These are phyloP conservation scores for Oppia nitens DNA, from an alignment of 1,140 invertebrate species.

Conservation along the genomic window DNA sequence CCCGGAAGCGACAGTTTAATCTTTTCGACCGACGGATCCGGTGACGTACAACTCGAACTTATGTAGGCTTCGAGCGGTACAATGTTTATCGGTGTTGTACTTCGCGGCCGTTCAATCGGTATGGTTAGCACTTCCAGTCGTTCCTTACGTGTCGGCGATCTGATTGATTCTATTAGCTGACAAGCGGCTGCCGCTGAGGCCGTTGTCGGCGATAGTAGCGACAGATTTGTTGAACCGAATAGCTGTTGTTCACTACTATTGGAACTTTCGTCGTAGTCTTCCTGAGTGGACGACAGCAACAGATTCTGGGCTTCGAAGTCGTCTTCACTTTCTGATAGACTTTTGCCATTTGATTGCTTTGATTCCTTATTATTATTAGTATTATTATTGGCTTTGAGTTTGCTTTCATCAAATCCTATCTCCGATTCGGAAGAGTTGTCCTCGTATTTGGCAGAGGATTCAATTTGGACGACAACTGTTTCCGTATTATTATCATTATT, in stretches of 20 bases:
- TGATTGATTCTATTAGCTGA: constrained; percentile 28
- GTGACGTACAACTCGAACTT: constrained; percentile 20
- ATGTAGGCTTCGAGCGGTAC: constrained; percentile 54
- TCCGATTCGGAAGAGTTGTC: constrained; percentile 57
- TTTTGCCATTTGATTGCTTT: not conserved
- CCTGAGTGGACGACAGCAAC: constrained; percentile 19
- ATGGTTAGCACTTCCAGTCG: constrained; percentile 55
- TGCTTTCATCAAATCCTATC: constrained; percentile 45
- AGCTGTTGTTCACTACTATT: not conserved
- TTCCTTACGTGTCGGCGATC: constrained; percentile 54
- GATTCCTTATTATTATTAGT: constrained; percentile 28
- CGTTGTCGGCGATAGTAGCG: not conserved
- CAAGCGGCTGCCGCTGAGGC: not conserved
- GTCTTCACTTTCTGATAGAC: constrained; percentile 13
- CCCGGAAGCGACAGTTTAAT: constrained; percentile 24
- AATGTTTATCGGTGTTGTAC: constrained; percentile 61
- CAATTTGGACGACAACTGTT: constrained; percentile 9
- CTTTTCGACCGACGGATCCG: constrained; percentile 21
- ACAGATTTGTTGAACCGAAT: too few relatives aligned
- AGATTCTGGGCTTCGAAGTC: constrained; percentile 21
- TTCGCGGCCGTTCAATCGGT: constrained; percentile 64
- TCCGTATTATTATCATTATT: not conserved
- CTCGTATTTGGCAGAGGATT: constrained; percentile 31
- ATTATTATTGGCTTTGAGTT: constrained; percentile 30
- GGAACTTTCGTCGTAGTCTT: constrained; percentile 20